Evolutionary conservation across 1,140 invertebrate genomes (phyloP).

Genomic region (Pogonomyrmex barbatus): DNA sequence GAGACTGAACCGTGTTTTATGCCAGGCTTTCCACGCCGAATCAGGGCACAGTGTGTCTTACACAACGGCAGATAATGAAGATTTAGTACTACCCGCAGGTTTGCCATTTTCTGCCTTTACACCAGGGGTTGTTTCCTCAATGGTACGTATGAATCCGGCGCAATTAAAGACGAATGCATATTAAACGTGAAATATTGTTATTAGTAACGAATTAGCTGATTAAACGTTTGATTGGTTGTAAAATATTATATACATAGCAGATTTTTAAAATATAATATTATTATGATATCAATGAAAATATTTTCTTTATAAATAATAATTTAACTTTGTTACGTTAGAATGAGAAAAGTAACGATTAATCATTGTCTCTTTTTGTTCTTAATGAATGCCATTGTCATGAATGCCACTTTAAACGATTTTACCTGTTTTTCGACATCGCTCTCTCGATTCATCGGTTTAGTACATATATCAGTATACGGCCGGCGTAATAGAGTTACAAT

Average conservation of each 20-base stretch:
- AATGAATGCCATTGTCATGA: not conserved
- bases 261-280: not conserved
- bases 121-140: not conserved
- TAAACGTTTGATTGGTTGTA: not conserved
- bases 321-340: not conserved
- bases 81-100: conserved; percentile 25
- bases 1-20: conserved; percentile 49
- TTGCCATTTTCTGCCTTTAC: not conserved
- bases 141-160: not conserved
- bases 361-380: not conserved
- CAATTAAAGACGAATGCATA: not conserved
- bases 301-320: not conserved
- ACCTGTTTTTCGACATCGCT: not conserved
- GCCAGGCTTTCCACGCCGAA: conserved; percentile 26
- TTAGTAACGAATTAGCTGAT: not conserved
- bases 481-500: conserved; percentile 29
- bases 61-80: conserved; percentile 17
- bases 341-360: not conserved
- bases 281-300: not conserved
- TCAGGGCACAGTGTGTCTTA: conserved; percentile 1
- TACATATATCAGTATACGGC: not conserved
- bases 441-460: conserved; percentile 30
- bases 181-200: not conserved
- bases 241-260: not conserved
- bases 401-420: conserved; percentile 13